Base-by-base conservation (phyloP, 2,797 vertebrate genomes). In the Tragopan temminckii region DNA sequence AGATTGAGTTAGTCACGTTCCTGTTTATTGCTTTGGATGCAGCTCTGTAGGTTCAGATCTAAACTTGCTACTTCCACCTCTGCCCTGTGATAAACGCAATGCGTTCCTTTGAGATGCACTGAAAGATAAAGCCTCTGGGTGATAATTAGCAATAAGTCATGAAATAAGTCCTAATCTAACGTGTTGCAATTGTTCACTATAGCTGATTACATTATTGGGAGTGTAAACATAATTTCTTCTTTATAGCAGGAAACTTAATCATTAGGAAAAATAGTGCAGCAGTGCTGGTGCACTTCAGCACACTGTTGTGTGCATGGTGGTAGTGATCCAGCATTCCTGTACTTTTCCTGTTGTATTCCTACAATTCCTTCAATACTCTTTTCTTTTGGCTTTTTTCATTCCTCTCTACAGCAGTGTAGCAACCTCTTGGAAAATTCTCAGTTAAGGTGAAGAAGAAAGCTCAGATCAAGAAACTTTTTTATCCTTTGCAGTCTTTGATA, bases 131-230 rank as follows among this genome's bases (percentile, higher is more conserved):
- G 40, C 25, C 66, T 72, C 82, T 81, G 63, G 53, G 42, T 69
- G 62, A 29, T 71, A 92, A 90, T 95, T 95, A 93, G 43, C 24
- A 82, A 67, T 64, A 91, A 42, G 24, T 76, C 63, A 52, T 74
- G 68, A 93, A 95, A 92, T 84, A 91, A 94, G 94, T 87, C 70
- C 35, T 68, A 68, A 84, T 92, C 35, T 59, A 71, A 42, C 11
- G 13, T 48, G 29, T 59, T 80, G 48, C 52, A 76, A 0, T 81
- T 79, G 74, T 80, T 94, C 64, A 16, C 57, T 61, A 10, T 89
- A 93, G 92, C 74, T 93, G 74, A 95, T 96, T 90, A 45, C 2
- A 9, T 83, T 92, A 94, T 89, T 90, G 91, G 82, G 88, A 88
- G 71, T 9, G 19, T 93, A 94, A 96, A 88, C 43, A 70, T 83